Base-by-base conservation (phyloP, 2,888 invertebrate genomes). In the Athalia cordata region DNA sequence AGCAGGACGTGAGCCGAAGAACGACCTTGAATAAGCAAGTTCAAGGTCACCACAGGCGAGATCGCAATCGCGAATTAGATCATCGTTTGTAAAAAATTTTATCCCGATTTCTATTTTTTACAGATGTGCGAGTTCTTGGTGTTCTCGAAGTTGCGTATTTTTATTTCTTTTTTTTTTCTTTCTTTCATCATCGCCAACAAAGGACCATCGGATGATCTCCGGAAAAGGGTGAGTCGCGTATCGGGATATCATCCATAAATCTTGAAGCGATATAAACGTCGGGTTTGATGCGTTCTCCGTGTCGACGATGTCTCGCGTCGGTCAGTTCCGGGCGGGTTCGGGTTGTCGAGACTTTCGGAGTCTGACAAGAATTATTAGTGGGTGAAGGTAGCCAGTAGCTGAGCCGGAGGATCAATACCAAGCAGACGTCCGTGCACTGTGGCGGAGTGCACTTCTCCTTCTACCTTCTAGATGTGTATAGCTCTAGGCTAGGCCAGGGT, bases 321-420 rank as follows among this genome's bases (percentile, higher is more conserved):
- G 77, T 76, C 79, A 61, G 75, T 78, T 74, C 68, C 62, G 82
- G 78, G 81, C 77, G 83, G 81, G 85, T 83, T 83, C 82, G 83
- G 84, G 50, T 85, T 85, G 85, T 80, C 85, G 87, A 87, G 88
- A 86, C 89, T 89, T 89, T 85, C 86, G 89, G 89, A 88, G 88
- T 88, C 89, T 89, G 89, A 89, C 89, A 89, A 89, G 90, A 90
- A 89, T 90, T 89, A 90, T 90, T 89, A 90, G 90, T 89, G 89
- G 89, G 89, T 87, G 88, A 89, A 89, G 89, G 89, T 90, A 89
- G 89, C 89, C 89, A 87, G 89, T 89, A 88, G 89, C 89, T 87
- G 87, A 88, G 87, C 87, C 68, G 45, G 87, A 86, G 89, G 89
- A 90, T 90, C 89, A 90, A 90, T 90, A 90, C 89, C 86, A 87